These are phyloP conservation scores for Nebria brevicollis DNA, from an alignment of 2,888 invertebrate species.

Conservation along the genomic window DNA sequence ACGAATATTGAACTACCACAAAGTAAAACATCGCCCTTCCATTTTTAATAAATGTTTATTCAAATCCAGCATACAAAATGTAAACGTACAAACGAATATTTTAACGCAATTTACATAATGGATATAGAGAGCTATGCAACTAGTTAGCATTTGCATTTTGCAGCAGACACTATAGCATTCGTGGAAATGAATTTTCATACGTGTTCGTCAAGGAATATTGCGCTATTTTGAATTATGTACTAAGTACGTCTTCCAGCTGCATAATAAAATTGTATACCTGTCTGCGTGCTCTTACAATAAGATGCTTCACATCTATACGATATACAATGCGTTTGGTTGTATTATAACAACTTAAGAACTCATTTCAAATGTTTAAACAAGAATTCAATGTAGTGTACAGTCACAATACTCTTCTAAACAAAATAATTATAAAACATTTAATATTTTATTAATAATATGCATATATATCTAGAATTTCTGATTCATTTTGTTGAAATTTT, in stretches of 20 bases:
- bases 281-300: background rate
- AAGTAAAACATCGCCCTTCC: background rate
- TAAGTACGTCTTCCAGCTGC: background rate
- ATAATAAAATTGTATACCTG: background rate
- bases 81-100: slow-evolving; percentile 38
- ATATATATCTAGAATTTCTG: too few species aligned
- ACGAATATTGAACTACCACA: background rate
- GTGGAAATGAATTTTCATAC: slow-evolving; percentile 44
- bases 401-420: too few species aligned
- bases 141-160: slow-evolving; percentile 45
- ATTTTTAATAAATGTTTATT: slow-evolving; percentile 47
- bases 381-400: background rate
- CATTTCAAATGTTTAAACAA: background rate
- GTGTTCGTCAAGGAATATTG: slow-evolving; percentile 1
- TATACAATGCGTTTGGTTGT: background rate
- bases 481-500: too few species aligned
- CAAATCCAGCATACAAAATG: slow-evolving; percentile 45
- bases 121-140: slow-evolving; percentile 34
- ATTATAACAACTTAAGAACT: background rate
- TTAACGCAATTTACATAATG: slow-evolving; percentile 43
- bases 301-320: background rate
- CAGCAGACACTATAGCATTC: slow-evolving; percentile 25
- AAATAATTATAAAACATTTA: too few species aligned
- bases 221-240: background rate
- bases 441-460: too few species aligned